phyloP scores from a whole-genome alignment of 92 coral and sea anemone genomes.

The Montipora capitata region DNA sequence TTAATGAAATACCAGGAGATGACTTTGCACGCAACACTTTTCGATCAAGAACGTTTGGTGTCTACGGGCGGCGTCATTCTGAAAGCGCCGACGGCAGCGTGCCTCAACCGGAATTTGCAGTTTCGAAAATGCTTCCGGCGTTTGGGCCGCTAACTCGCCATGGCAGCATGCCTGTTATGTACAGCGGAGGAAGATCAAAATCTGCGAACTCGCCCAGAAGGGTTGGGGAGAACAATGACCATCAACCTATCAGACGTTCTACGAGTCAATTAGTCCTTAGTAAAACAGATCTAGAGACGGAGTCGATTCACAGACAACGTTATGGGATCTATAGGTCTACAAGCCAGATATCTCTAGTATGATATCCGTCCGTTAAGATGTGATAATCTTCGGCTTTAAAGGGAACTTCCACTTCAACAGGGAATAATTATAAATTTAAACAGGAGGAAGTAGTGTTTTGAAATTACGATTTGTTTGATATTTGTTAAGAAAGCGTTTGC shows the following conservation, averaged over 20 bases:
- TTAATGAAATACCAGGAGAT: constrained; percentile 75
- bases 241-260: constrained; percentile 20
- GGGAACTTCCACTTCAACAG: no score
- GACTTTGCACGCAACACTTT: constrained; percentile 8
- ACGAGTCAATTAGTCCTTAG: constrained; percentile 69
- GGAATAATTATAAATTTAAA: no score
- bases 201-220: constrained; percentile 4
- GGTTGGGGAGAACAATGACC: not conserved
- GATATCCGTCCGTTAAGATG: not conserved
- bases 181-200: constrained; percentile 35
- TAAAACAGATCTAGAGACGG: constrained; percentile 29
- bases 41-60: constrained; percentile 34
- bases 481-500: no score
- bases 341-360: constrained; percentile 79
- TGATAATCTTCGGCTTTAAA: no score
- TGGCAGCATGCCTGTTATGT: constrained; percentile 79
- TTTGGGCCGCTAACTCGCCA: constrained; percentile 61
- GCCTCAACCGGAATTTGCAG: constrained; percentile 1
- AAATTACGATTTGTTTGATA: no score
- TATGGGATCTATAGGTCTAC: constrained; percentile 65
- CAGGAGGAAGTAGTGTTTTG: no score
- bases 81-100: constrained; percentile 2
- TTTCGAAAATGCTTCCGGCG: constrained; percentile 38
- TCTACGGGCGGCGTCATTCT: constrained; percentile 15
- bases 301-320: constrained; percentile 19